These are phyloP conservation scores for Rhynchomys soricoides DNA, from an alignment of 2,113 vertebrate species.

Conservation along the genomic window DNA sequence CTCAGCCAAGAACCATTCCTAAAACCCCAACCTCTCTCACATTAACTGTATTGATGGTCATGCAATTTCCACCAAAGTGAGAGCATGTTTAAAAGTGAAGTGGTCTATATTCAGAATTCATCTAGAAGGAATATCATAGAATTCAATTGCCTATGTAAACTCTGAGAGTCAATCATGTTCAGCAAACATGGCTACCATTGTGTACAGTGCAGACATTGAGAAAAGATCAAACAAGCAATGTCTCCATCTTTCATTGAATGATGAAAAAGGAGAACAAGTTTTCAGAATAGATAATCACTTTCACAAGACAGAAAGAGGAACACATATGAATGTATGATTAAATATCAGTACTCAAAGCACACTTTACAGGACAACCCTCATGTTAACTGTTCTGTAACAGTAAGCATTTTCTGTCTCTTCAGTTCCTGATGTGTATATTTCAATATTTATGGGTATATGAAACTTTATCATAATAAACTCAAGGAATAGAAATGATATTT, in stretches of 20 bases:
- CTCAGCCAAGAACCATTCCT: not conserved
- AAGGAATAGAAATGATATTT: not conserved
- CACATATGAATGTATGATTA: not conserved
- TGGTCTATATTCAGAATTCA: no score
- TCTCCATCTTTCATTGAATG: not conserved
- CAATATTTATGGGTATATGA: not conserved
- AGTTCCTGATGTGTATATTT: not conserved
- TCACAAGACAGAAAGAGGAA: not conserved
- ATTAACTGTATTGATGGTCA: not conserved
- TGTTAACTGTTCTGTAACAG: no score
- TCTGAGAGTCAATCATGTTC: not conserved
- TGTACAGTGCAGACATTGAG: not conserved
- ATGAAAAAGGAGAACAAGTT: not conserved
- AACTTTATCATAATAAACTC: not conserved
- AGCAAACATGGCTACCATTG: not conserved
- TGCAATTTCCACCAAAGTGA: not conserved
- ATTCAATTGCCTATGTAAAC: not conserved
- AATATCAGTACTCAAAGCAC: not conserved
- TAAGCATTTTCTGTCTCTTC: not conserved
- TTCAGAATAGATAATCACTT: not conserved
- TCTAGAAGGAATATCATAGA: not conserved
- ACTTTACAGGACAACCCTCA: not conserved
- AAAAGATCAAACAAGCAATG: not conserved
- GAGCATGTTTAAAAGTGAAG: not conserved
- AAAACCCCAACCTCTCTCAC: rapidly evolving